These are phyloP conservation scores for Cercocebus atys DNA, from an alignment of 2,113 vertebrate genomes.

Conservation along the genomic window DNA sequence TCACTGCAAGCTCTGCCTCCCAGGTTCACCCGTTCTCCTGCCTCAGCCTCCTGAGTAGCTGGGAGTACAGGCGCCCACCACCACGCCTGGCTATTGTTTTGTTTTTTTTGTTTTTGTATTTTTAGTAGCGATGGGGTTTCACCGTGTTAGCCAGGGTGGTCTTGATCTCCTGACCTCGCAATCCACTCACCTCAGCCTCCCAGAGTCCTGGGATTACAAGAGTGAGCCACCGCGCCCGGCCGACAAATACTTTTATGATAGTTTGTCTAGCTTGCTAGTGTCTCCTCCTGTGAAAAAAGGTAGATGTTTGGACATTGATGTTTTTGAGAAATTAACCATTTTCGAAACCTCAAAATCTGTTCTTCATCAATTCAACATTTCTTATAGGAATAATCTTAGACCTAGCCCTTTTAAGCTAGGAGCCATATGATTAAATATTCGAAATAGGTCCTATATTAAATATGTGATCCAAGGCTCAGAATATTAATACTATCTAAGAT, in stretches of 20 bases:
- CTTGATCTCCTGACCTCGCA: too few relatives aligned
- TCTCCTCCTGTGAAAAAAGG: constrained; percentile 47
- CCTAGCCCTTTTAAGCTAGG: constrained; percentile 70
- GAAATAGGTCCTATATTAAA: constrained; percentile 63
- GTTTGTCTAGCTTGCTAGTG: constrained; percentile 59
- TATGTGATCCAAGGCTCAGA: constrained; percentile 56
- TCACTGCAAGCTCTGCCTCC: too few relatives aligned
- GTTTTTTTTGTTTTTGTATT: too few relatives aligned
- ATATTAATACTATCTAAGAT: constrained; percentile 53
- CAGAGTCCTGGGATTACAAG: too few relatives aligned
- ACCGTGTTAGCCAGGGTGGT: too few relatives aligned
- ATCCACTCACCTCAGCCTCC: too few relatives aligned
- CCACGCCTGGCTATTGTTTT: too few relatives aligned
- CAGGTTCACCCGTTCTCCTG: too few relatives aligned
- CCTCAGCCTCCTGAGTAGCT: too few relatives aligned
- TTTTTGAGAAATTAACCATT: constrained; percentile 60
- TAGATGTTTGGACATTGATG: constrained; percentile 49
- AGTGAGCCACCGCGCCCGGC: too few relatives aligned
- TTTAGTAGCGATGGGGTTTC: too few relatives aligned
- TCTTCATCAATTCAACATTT: constrained; percentile 81
- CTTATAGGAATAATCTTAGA: constrained; percentile 63
- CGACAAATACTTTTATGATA: constrained; percentile 39
- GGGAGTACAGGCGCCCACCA: too few relatives aligned
- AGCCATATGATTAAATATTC: constrained; percentile 54
- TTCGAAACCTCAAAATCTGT: constrained; percentile 59